Percentiles rank a stretch among this genome's conserved stretches.
phyloP scores from a whole-genome alignment of 2,113 vertebrate species.

The Turdus rufiventris region DNA sequence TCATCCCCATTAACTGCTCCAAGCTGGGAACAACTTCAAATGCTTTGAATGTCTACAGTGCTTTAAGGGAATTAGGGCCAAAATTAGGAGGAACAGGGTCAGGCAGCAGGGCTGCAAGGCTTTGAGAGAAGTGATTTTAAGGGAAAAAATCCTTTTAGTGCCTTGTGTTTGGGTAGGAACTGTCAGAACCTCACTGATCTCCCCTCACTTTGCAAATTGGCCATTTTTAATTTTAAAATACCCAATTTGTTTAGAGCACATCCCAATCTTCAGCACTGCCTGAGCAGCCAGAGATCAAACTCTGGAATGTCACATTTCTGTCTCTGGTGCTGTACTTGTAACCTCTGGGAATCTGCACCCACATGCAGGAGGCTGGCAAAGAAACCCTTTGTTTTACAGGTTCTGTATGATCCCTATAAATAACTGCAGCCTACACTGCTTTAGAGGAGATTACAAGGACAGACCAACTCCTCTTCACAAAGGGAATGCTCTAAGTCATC shows the following conservation, averaged over 20 bases:
- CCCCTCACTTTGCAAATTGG: neutral
- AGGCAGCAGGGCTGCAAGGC: neutral
- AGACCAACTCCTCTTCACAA: neutral
- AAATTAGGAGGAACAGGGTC: neutral
- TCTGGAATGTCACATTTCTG: neutral
- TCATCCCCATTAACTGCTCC: neutral
- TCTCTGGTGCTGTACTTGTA: neutral
- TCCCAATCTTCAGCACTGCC: neutral
- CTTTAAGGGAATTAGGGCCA: neutral
- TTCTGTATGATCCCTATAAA: neutral
- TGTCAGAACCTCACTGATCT: slow-evolving; percentile 1
- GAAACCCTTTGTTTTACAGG: neutral
- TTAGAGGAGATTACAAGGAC: neutral
- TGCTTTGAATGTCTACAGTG: neutral
- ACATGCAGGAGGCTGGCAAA: neutral
- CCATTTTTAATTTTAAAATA: neutral
- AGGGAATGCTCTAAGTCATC: neutral
- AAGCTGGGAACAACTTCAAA: neutral
- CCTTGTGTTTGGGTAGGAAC: neutral
- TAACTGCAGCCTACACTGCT: neutral
- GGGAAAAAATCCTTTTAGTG: neutral
- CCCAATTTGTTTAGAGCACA: neutral
- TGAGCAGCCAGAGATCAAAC: neutral
- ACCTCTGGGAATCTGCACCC: neutral
- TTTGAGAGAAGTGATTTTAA: neutral